Percentiles rank a stretch among this genome's conserved stretches.
These are phyloP conservation scores for Ichneumon xanthorius DNA, from an alignment of 2,888 invertebrate genomes.

Conservation along the genomic window DNA sequence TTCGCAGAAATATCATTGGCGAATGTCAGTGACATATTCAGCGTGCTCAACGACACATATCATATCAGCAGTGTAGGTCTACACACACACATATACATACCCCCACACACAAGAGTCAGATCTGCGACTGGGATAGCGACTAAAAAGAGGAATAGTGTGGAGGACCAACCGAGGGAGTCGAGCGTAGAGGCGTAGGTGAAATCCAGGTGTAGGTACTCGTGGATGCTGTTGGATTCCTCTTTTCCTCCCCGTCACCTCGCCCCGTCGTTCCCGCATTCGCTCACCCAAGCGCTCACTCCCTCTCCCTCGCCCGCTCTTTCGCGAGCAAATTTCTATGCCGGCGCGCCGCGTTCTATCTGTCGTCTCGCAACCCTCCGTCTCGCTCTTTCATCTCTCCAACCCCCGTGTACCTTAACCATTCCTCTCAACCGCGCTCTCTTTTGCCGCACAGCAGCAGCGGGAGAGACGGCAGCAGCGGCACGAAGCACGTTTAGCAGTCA, in stretches of 20 bases:
- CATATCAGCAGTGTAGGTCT: not conserved
- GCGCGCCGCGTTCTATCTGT: slow-evolving; percentile 48
- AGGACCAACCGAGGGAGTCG: not conserved
- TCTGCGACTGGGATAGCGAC: not conserved
- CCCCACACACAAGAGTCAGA: not conserved
- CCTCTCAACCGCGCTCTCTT: slow-evolving; percentile 46
- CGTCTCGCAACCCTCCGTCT: slow-evolving; percentile 13
- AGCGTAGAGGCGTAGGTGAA: slow-evolving; percentile 2
- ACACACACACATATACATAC: not conserved
- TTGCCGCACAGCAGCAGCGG: slow-evolving; percentile 25
- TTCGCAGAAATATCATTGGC: slow-evolving; percentile 14
- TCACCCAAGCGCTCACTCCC: not conserved
- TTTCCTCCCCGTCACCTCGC: slow-evolving; percentile 1
- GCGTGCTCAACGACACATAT: not conserved
- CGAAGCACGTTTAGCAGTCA: slow-evolving; percentile 67
- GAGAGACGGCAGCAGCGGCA: slow-evolving; percentile 1
- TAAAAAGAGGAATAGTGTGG: slow-evolving; percentile 5
- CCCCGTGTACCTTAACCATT: slow-evolving; percentile 13
- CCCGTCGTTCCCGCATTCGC: not conserved
- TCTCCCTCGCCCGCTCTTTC: slow-evolving; percentile 23
- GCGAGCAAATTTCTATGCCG: slow-evolving; percentile 40
- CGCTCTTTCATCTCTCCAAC: slow-evolving; percentile 19
- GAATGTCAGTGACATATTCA: slow-evolving; percentile 41
- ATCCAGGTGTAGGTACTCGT: slow-evolving; percentile 51
- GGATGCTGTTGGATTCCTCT: slow-evolving; percentile 41